Evolutionary conservation across 2,797 vertebrate genomes (phyloP).

Genomic region (Threskiornis aethiopicus): DNA sequence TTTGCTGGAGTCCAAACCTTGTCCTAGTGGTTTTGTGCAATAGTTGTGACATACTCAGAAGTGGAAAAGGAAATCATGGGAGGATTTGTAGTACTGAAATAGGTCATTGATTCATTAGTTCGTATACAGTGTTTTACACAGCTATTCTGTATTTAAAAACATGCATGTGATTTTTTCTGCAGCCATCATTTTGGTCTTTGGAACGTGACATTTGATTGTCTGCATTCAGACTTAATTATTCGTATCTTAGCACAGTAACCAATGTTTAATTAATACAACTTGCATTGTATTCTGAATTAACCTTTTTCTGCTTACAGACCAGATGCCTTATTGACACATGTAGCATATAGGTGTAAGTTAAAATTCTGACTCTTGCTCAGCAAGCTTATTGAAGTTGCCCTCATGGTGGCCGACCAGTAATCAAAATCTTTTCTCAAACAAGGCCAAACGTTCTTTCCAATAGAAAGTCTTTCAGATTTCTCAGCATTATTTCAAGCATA

Average conservation of each 20-base stretch:
- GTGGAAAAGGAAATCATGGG: neutral
- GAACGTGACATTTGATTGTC: neutral
- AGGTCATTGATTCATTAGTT: neutral
- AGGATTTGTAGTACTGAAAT: neutral
- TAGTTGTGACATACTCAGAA: neutral
- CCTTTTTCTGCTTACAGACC: neutral
- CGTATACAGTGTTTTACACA: neutral
- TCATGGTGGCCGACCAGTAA: neutral
- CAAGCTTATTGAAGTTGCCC: neutral
- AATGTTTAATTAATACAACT: neutral
- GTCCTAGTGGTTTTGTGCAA: neutral
- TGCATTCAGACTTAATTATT: neutral
- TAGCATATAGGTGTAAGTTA: neutral
- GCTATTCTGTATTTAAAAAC: neutral
- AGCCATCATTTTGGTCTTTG: neutral
- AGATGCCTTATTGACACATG: neutral
- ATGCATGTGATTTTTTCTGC: neutral
- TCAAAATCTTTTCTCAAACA: neutral
- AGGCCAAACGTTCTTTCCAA: neutral
- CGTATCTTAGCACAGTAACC: neutral
- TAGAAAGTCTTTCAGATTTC: neutral
- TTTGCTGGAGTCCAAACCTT: neutral
- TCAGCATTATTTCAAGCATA: neutral
- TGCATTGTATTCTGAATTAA: neutral
- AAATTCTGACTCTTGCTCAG: neutral